Percentiles rank a stretch among this genome's conserved stretches.
Evolutionary conservation across 2,888 invertebrate species (phyloP).

Genomic region (Andrena bucephala): DNA sequence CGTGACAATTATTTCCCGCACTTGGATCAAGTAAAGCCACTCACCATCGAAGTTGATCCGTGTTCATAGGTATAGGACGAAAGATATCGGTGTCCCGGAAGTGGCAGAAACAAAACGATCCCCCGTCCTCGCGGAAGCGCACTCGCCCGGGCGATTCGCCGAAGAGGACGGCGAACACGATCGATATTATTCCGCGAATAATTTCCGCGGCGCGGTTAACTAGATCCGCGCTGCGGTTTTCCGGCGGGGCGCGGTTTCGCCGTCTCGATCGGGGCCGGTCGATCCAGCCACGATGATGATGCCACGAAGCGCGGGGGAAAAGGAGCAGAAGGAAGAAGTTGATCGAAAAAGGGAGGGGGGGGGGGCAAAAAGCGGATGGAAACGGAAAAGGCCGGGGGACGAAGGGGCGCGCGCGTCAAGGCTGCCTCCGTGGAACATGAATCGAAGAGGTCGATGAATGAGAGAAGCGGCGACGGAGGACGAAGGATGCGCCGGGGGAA

Average conservation of each 20-base stretch:
- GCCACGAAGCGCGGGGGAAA: conserved; percentile 54
- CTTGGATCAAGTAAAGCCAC: neutral
- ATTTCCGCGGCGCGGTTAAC: conserved; percentile 73
- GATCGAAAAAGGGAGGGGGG: conserved; percentile 28
- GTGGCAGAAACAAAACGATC: neutral
- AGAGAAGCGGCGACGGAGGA: conserved; percentile 44
- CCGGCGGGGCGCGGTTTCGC: conserved; percentile 55
- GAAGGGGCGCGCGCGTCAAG: conserved; percentile 52
- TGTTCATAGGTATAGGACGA: neutral
- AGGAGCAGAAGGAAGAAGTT: conserved; percentile 45
- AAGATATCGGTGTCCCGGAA: conserved; percentile 13
- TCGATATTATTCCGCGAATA: conserved; percentile 71
- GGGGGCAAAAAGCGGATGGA: conserved; percentile 43
- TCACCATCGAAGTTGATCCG: neutral
- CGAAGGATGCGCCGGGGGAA: neutral
- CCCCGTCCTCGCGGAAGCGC: conserved; percentile 29
- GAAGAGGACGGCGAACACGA: conserved; percentile 33
- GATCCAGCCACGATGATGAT: conserved; percentile 60
- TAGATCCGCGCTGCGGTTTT: conserved; percentile 76
- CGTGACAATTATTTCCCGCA: neutral
- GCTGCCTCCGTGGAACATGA: conserved; percentile 42
- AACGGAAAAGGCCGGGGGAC: conserved; percentile 40
- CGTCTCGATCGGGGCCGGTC: conserved; percentile 45
- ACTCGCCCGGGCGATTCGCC: conserved; percentile 39
- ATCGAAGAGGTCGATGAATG: conserved; percentile 63